Evolutionary conservation across 2,888 invertebrate species (phyloP), one percentile per base, ranked within the genome.

Genomic region (Ectemnius cavifrons): DNA sequence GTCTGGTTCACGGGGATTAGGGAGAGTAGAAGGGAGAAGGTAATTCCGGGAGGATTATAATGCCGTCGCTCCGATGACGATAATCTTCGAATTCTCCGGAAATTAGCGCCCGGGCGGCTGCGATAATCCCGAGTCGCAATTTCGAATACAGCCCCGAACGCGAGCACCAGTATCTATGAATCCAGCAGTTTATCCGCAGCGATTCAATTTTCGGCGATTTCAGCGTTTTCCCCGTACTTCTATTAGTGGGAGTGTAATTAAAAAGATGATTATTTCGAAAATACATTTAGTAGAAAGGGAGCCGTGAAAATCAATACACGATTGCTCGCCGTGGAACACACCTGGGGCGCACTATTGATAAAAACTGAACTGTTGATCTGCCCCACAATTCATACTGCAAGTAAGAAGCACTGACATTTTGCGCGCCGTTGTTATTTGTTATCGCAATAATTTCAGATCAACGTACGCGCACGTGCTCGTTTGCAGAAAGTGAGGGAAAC

Each of bases 401-500:
- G 58, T 58, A 27, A 46, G 57, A 37, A 66, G 18, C 58, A 16
- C 57, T 20, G 23, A 28, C 59, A 63, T 57, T 18, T 23, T 69
- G 63, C 58, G 37, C 23, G 28, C 69, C 63, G 18, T 58, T 58
- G 28, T n/a, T 23, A 37, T 45, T 56, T 45, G 68, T 68, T 62
- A 62, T 63, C 57, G 57, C 27, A 28, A 68, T 68, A 46, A 68
- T 68, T 62, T 27, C 27, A 47, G 61, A 18, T 11, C 37, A 6
- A 11, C 11, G 28, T 37, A n/a, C n/a, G 28, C 0, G 28, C 28
- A 0, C 37, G 11, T 8, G 37, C 37, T 6, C 37, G 8, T 11
- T 37, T 37, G 37, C 5, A 6, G 11, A 0, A 6, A 37, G 37
- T 23, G 3, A 23, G 3, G 2, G 23, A 23, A 23, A 23, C 23